A percentile compares a stretch with the other conserved stretches of the same genome.
phyloP scores from a whole-genome alignment of 2,888 invertebrate genomes.

The Apamea crenata region DNA sequence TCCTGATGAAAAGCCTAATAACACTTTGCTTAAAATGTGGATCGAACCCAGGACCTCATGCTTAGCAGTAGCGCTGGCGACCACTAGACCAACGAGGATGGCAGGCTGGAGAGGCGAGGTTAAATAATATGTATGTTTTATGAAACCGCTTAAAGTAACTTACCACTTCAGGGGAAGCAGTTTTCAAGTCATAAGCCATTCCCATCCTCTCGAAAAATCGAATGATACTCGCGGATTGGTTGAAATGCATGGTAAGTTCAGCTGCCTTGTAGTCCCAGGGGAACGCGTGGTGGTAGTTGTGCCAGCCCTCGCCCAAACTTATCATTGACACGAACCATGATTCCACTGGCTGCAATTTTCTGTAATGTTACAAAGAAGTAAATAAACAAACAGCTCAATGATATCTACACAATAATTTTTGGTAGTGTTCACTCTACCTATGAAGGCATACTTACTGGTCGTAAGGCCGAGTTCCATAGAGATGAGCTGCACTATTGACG shows the following conservation, averaged over 20 bases:
- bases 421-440: conserved; percentile 11
- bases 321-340: conserved; percentile 93
- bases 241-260: conserved; percentile 93
- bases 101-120: not conserved
- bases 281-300: conserved; percentile 98
- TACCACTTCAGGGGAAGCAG: conserved; percentile 83
- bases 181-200: conserved; percentile 91
- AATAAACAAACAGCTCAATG: conserved; percentile 18
- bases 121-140: not conserved
- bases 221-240: conserved; percentile 91
- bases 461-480: conserved; percentile 94
- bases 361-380: conserved; percentile 73
- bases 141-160: not conserved
- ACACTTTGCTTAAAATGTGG: too few relatives aligned
- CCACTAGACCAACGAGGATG: not conserved
- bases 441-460: conserved; percentile 90
- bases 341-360: conserved; percentile 94
- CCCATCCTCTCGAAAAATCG: conserved; percentile 91
- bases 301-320: conserved; percentile 96
- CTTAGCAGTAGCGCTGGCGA: not conserved
- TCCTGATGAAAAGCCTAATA: too few relatives aligned
- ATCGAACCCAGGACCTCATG: not conserved
- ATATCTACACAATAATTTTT: not conserved
- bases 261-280: conserved; percentile 98
- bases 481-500: conserved; percentile 95